Evolutionary conservation across 2,888 invertebrate genomes (phyloP), one percentile per base, ranked within the genome.

Genomic region (Meghimatium bilineatum): DNA sequence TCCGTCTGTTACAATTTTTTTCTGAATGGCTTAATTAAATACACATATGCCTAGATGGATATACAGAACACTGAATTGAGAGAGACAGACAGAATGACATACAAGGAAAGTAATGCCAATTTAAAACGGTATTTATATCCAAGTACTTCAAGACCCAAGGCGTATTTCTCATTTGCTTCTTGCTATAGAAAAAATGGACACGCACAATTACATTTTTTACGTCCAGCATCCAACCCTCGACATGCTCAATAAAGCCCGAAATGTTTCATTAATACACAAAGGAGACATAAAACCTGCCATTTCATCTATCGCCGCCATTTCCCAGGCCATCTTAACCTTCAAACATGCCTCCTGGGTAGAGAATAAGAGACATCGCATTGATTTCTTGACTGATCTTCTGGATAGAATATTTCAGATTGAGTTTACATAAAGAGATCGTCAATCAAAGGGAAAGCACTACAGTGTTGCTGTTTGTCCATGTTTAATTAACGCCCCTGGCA

Each of bases 201-300:
- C 6, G n/a, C 49, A 38, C 74, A 38, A 44, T 36, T 44, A 49
- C 29, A n/a, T 1, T 74, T 74, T 44, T n/a, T 44, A 49, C 12
- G 17, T 14, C 26, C 23, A 67, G n/a, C 80, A 44, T 44, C 74
- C 29, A 74, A 74, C 44, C 29, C 49, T 12, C 29, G 26, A 74
- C 44, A 74, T 74, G 74, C 74, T 49, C n/a, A 74, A 49, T 74
- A 29, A 38, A 44, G 32, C 23, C 23, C 23, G 23, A 26, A 74
- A 44, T 17, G 44, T 74, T 44, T 74, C 49, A 74, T 44, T 74
- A 26, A 44, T 74, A 49, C 44, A 74, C 8, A 74, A 74, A 74
- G 44, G n/a, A 44, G 49, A 49, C 10, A 44, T n/a, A 74, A 49
- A 74, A 74, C 29, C 26, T 56, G 66, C 36, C 2, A 23, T 20